Evolutionary conservation across 2,797 vertebrate genomes (phyloP), one percentile per base, ranked within the genome.

Genomic region (Clarias pachynema): DNA sequence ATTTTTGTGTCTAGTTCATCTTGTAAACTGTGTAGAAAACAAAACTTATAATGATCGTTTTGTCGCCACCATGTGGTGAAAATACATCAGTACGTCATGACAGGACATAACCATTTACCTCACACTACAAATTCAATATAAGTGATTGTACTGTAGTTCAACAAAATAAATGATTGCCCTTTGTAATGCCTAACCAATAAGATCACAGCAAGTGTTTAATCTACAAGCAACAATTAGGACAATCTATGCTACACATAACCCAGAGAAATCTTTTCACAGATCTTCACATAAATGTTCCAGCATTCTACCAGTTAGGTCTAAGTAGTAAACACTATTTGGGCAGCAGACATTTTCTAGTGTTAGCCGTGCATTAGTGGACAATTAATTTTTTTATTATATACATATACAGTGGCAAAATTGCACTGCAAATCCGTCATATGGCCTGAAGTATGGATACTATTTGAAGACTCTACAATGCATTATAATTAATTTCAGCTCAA

Each of bases 41-140:
- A 57, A 10, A 34, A 16, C 2, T 7, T 53, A 12, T 79, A 20
- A 82, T n/a, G 31, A 22, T 63, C 24, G 31, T 75, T 74, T 57
- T 79, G 72, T 56, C 75, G 75, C 85, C 85, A 65, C 81, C 88
- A 16, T 84, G 88, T 74, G 86, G 80, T 59, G 22, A 18, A 69
- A 57, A 40, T 66, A 22, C 5, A 59, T 20, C 57, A 75, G 16
- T 77, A 82, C 78, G n/a, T 22, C 0, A 59, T 22, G 14, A 16
- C n/a, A 53, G 8, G 12, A 22, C 9, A 3, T 63, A 10, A 56
- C 10, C 20, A 37, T 37, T 78, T 22, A 31, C 29, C 29, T 5
- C 56, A 20, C 10, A 14, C 15, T 56, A 49, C 4, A 9, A 14
- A 7, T 29, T 60, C 1, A 81, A 6, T 75, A 57, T 24, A 70